phyloP scores from a whole-genome alignment of 2,797 vertebrate genomes.

The Clamator glandarius region DNA sequence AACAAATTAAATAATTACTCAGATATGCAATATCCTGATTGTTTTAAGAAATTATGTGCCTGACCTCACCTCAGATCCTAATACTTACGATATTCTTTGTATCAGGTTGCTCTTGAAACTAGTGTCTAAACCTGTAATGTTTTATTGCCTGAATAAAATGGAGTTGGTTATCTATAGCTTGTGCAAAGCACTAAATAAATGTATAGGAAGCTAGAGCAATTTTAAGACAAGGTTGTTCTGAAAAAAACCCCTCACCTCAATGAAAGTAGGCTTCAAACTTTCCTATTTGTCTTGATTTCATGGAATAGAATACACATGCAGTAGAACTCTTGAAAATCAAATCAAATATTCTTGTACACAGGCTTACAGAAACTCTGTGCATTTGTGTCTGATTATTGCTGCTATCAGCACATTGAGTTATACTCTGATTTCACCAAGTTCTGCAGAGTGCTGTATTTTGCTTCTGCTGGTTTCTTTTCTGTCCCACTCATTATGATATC shows the following conservation, averaged over 20 bases:
- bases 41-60: conserved; percentile 4
- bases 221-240: neutral
- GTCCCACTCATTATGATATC: neutral
- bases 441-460: neutral
- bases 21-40: neutral
- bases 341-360: neutral
- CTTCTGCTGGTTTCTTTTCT: neutral
- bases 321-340: neutral
- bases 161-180: neutral
- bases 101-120: neutral
- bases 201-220: neutral
- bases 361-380: neutral
- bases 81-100: neutral
- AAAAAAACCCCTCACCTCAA: neutral
- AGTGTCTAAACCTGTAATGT: neutral
- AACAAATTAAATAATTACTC: conserved; percentile 30
- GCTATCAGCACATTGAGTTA: neutral
- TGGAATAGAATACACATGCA: neutral
- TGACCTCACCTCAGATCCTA: neutral
- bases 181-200: neutral
- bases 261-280: neutral
- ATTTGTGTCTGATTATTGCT: neutral
- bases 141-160: neutral
- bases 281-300: neutral
- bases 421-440: neutral